Percentiles rank a stretch among this genome's conserved stretches.
Conservation (phyloP, 2,888 invertebrate genomes). For the Kryphioiulus occultus region DNA sequence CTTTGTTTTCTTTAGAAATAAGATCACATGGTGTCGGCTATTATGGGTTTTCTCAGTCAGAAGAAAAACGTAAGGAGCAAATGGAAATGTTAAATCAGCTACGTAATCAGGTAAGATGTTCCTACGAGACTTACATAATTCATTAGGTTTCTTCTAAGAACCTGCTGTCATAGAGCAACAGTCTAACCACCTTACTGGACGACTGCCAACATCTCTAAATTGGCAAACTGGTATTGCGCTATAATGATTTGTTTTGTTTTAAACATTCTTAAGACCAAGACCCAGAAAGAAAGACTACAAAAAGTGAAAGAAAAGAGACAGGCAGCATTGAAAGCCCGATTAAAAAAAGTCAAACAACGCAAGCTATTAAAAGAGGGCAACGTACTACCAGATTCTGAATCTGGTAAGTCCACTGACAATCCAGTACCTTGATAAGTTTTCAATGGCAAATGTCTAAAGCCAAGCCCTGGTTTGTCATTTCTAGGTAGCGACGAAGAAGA, state of each 20-base stretch:
- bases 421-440: background rate
- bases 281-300: slow-evolving; percentile 58
- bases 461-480: background rate
- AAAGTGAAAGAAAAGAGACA: slow-evolving; percentile 62
- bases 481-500: slow-evolving; percentile 52
- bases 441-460: background rate
- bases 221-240: background rate
- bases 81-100: slow-evolving; percentile 78
- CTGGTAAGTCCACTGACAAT: slow-evolving; percentile 33
- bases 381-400: background rate
- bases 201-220: background rate
- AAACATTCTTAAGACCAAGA: slow-evolving; percentile 58
- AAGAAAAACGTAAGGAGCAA: slow-evolving; percentile 78
- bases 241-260: background rate
- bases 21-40: slow-evolving; percentile 92
- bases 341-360: slow-evolving; percentile 62
- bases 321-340: slow-evolving; percentile 60
- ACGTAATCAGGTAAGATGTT: slow-evolving; percentile 64
- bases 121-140: too few species aligned
- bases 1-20: slow-evolving; percentile 71
- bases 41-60: slow-evolving; percentile 88
- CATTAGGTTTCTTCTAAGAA: too few species aligned
- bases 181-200: background rate
- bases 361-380: slow-evolving; percentile 54
- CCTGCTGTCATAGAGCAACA: background rate